Conservation (phyloP, 2,113 vertebrate species). For the Odobenus rosmarus region DNA sequence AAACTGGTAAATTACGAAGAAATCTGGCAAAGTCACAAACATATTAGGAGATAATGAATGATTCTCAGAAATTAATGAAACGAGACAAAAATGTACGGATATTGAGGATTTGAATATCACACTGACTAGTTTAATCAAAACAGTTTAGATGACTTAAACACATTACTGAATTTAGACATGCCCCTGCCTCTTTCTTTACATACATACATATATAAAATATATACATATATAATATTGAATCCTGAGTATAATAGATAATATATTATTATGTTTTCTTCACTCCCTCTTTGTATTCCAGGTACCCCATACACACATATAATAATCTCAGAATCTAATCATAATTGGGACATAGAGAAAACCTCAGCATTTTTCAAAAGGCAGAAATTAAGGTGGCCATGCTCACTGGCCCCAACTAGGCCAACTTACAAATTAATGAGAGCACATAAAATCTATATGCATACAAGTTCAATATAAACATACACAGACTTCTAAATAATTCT, state of each 20-base stretch:
- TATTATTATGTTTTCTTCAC: not conserved
- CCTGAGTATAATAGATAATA: not conserved
- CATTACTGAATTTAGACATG: not conserved
- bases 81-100: not conserved
- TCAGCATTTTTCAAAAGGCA: not conserved
- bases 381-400: not conserved
- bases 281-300: not conserved
- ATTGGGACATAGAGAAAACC: not conserved
- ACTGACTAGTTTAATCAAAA: not conserved
- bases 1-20: not conserved
- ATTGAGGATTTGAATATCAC: not conserved
- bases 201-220: not conserved
- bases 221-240: not conserved
- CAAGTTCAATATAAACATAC: not conserved
- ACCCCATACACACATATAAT: not conserved
- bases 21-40: not conserved
- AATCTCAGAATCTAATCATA: not conserved
- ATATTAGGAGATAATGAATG: not conserved
- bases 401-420: not conserved
- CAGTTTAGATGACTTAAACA: not conserved
- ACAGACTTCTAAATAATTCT: not conserved
- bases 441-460: not conserved
- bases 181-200: not conserved
- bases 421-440: not conserved
- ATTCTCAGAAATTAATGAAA: not conserved